A percentile compares a stretch with the other conserved stretches of the same genome.
Conservation (phyloP, 2,113 vertebrate genomes). For the Crotalus tigris region DNA sequence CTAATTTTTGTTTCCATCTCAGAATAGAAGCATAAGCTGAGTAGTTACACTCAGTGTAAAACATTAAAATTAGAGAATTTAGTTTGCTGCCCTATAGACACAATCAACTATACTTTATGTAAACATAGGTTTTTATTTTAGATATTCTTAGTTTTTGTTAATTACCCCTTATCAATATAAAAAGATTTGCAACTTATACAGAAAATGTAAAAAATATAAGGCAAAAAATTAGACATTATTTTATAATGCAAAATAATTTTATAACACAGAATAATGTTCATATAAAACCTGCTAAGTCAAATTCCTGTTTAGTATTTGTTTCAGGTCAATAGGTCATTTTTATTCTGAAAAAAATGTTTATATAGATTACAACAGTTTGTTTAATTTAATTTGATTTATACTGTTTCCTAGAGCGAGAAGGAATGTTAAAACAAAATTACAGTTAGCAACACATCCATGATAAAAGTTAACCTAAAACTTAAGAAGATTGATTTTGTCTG, state of each 20-base stretch:
- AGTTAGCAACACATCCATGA: not conserved
- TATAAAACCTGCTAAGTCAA: not conserved
- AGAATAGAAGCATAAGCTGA: not conserved
- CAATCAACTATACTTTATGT: slow-evolving; percentile 27
- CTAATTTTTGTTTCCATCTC: slow-evolving; percentile 23
- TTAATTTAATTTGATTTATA: not conserved
- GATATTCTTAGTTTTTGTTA: slow-evolving; percentile 22
- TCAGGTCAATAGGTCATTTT: not conserved
- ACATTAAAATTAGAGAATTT: slow-evolving; percentile 26
- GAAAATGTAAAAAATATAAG: not conserved
- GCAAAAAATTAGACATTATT: not conserved
- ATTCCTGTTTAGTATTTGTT: not conserved
- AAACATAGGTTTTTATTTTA: slow-evolving; percentile 32
- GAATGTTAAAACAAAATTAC: slow-evolving; percentile 6
- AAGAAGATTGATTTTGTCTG: not conserved
- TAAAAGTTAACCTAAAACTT: not conserved
- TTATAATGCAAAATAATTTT: not conserved
- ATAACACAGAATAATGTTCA: not conserved
- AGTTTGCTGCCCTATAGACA: slow-evolving; percentile 12
- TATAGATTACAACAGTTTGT: not conserved
- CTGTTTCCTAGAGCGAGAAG: not conserved
- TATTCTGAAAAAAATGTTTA: not conserved
- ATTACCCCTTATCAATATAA: not conserved
- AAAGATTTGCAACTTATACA: not conserved
- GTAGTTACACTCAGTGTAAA: slow-evolving; percentile 21